Conservation (phyloP, 1,140 invertebrate species). For the Formica selysi region DNA sequence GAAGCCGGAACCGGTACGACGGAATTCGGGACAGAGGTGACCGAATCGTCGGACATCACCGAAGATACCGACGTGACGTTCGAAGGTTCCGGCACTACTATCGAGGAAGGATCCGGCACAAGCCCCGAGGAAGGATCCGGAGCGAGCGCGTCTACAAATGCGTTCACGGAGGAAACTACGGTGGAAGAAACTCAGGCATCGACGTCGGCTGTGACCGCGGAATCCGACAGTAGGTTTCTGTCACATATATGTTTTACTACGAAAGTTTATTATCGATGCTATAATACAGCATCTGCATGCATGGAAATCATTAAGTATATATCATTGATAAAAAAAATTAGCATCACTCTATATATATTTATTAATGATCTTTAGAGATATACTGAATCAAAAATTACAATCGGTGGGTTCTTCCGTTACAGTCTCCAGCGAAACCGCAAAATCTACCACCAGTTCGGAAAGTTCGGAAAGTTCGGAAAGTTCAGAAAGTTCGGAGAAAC, state of each 20-base stretch:
- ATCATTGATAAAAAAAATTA: background rate
- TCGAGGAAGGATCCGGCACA: conserved; percentile 45
- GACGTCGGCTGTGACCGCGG: conserved; percentile 12
- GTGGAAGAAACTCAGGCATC: conserved; percentile 38
- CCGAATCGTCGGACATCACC: conserved; percentile 63
- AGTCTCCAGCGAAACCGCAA: background rate
- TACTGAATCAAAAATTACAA: conserved; percentile 46
- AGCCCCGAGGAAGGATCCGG: conserved; percentile 45
- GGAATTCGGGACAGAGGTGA: conserved; percentile 40
- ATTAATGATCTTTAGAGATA: background rate
- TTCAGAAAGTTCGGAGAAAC: background rate
- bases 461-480: background rate
- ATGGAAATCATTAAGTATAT: background rate
- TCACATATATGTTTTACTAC: background rate
- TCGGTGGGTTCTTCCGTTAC: conserved; percentile 44
- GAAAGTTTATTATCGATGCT: background rate
- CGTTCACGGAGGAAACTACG: conserved; percentile 16
- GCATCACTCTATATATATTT: background rate
- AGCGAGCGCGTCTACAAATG: background rate
- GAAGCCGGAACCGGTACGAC: conserved; percentile 65
- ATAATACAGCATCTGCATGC: too few species aligned
- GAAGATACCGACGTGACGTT: conserved; percentile 41
- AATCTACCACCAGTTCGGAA: background rate
- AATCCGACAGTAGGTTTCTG: conserved; percentile 27
- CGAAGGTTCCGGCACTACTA: conserved; percentile 36